These are phyloP conservation scores for Lichenostomus cassidix DNA, from an alignment of 2,113 vertebrate species.

Conservation along the genomic window DNA sequence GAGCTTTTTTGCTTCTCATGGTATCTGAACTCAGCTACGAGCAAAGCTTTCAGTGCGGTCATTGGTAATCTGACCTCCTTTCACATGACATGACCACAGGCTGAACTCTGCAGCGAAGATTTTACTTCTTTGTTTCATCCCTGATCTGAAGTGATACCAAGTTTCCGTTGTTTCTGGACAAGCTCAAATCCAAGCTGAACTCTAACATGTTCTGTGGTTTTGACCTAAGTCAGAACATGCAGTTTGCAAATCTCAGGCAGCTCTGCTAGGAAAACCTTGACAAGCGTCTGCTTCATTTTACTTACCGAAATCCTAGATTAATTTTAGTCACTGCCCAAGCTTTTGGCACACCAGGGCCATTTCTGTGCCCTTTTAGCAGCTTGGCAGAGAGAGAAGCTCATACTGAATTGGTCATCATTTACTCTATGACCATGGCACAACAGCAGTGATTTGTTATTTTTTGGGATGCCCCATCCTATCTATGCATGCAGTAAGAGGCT, in stretches of 20 bases:
- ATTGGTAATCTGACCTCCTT: background rate
- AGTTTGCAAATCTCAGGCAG: constrained; percentile 24
- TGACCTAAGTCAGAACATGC: constrained; percentile 41
- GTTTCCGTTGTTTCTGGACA: constrained; percentile 71
- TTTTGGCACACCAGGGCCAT: background rate
- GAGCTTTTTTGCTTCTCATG: background rate
- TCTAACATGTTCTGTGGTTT: constrained; percentile 54
- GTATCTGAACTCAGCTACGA: background rate
- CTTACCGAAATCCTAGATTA: background rate
- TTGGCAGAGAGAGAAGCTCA: background rate
- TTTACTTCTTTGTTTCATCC: constrained; percentile 41
- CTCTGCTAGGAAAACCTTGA: constrained; percentile 31
- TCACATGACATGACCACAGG: constrained; percentile 55
- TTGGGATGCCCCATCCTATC: background rate
- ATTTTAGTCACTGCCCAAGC: background rate
- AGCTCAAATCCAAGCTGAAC: constrained; percentile 46
- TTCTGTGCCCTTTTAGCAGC: background rate
- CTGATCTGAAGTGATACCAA: constrained; percentile 59
- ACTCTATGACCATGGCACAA: background rate
- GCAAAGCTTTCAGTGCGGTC: background rate
- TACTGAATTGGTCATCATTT: background rate
- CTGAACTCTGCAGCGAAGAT: constrained; percentile 51
- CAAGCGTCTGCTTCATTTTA: constrained; percentile 25
- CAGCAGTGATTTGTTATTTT: background rate
- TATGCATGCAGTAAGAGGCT: background rate